Conservation (phyloP, 2,797 vertebrate genomes). For the Sarcophilus harrisii region DNA sequence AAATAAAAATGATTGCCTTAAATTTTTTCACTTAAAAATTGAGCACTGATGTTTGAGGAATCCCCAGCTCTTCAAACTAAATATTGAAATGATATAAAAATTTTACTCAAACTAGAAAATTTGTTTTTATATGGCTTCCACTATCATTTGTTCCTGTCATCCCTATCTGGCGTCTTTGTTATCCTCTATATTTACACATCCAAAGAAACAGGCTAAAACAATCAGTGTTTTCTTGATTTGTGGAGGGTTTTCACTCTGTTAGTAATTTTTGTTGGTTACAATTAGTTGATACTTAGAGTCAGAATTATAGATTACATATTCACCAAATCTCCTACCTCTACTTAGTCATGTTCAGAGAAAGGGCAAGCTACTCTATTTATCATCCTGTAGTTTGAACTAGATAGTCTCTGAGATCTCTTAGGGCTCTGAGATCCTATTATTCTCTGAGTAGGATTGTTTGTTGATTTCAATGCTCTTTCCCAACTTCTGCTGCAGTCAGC, state of each 20-base stretch:
- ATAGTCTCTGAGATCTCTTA: neutral
- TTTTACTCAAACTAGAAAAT: neutral
- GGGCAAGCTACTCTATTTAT: neutral
- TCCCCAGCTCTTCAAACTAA: slow-evolving; percentile 4
- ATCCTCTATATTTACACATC: neutral
- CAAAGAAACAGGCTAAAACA: neutral
- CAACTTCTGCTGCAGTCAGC: neutral
- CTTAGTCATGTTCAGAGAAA: neutral
- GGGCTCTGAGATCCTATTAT: neutral
- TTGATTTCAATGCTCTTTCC: slow-evolving; percentile 8
- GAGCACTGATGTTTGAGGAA: neutral
- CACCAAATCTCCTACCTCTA: neutral
- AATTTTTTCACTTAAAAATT: slow-evolving; percentile 40
- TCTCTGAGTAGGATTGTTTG: neutral
- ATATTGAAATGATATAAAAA: slow-evolving; percentile 28
- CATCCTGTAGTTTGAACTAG: neutral
- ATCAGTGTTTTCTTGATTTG: neutral
- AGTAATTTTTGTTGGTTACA: neutral
- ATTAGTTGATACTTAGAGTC: neutral
- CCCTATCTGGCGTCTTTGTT: neutral
- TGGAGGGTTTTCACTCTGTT: neutral
- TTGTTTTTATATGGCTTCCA: too few species aligned
- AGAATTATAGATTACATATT: neutral
- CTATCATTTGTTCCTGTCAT: neutral
- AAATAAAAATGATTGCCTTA: neutral